A percentile compares a stretch with the other conserved stretches of the same genome.
These are phyloP conservation scores for Pteria penguin DNA, from an alignment of 2,888 invertebrate species.

Conservation along the genomic window DNA sequence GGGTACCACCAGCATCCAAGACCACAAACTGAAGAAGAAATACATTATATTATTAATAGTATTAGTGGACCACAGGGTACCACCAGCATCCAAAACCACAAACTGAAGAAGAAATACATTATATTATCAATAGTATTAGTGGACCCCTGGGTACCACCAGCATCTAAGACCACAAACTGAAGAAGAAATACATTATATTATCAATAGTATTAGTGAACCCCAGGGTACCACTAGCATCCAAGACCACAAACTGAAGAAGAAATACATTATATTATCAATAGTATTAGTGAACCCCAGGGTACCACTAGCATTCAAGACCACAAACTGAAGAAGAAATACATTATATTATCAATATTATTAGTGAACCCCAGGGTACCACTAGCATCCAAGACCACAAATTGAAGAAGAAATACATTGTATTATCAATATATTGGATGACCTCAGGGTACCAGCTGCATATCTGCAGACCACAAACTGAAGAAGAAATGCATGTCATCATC, in stretches of 20 bases:
- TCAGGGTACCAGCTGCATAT: constrained; percentile 83
- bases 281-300: constrained; percentile 82
- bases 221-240: constrained; percentile 83
- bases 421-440: constrained; percentile 75
- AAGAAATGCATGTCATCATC: too few species aligned
- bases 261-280: too few species aligned
- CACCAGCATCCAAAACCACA: constrained; percentile 78
- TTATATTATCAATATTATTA: constrained; percentile 73
- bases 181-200: too few species aligned
- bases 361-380: constrained; percentile 86
- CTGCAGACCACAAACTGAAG: too few species aligned
- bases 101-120: constrained; percentile 86
- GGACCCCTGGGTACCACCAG: constrained; percentile 84
- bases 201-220: constrained; percentile 76
- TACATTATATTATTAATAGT: constrained; percentile 61
- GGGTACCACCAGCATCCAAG: constrained; percentile 91
- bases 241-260: constrained; percentile 77
- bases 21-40: constrained; percentile 77
- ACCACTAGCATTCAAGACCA: constrained; percentile 81
- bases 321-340: constrained; percentile 76
- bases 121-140: constrained; percentile 77
- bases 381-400: constrained; percentile 85
- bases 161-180: constrained; percentile 78
- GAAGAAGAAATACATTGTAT: constrained; percentile 46
- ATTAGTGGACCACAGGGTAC: constrained; percentile 83